Base-by-base conservation (phyloP, 2,888 invertebrate genomes). In the Drosophila anomelani region DNA sequence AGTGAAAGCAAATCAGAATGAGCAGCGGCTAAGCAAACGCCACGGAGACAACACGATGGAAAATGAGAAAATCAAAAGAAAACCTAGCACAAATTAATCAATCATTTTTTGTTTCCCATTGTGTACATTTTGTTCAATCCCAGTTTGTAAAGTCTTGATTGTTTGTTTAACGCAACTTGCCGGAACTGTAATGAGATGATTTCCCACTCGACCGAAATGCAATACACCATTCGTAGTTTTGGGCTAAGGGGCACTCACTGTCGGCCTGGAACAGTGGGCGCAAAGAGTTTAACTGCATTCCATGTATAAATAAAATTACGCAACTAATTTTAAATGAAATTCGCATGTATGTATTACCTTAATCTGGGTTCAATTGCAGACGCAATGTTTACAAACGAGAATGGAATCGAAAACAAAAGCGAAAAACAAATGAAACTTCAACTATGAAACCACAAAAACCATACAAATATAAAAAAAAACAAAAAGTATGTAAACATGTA, bases 271-370 rank as follows among this genome's bases (percentile, higher is more conserved):
- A 61, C 61, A 64, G 79, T 75, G 75, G 53, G 75, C 67, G 78
- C 75, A 78, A 79, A 74, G 56, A 74, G 79, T 88, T 77, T 73
- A 85, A 86, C 85, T 90, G 92, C 92, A 92, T 92, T 92, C 92
- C 92, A 92, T 92, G 91, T 91, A 91, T 88, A 92, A 83, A 82
- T 81, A 71, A 74, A 85, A 77, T 75, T 76, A 84, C 56, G 73
- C 77, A 80, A 79, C 57, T 85, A 78, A 85, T 78, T 85, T 88
- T 80, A 67, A 85, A 88, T 63, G 47, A 75, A 68, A 80, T 79
- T 78, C 80, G 72, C 80, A 80, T 79, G 68, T 69, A 69, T 72
- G 71, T 64, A 71, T 63, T 63, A 76, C 67, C 63, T 61, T 67
- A 67, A 84, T 79, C 76, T 81, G 75, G 79, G 59, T 74, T 76